Base-by-base conservation (phyloP, 2,888 invertebrate species). In the Lobophora halterata region DNA sequence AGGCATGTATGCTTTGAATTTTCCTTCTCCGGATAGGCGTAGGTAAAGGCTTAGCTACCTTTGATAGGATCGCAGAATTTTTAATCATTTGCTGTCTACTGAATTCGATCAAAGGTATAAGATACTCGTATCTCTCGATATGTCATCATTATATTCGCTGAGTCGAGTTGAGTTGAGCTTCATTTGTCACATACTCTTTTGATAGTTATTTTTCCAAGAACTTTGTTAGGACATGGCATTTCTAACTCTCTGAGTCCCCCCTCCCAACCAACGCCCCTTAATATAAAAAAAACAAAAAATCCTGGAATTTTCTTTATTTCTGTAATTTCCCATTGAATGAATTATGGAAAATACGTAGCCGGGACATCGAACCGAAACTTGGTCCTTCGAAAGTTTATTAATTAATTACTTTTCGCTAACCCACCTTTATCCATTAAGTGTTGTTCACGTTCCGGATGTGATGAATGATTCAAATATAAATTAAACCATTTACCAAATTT, bases 381-480 rank as follows among this genome's bases (percentile, higher is more conserved):
- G 59, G 63, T 53, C 63, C 58, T 55, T 48, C 55, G 51, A 62
- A 71, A 73, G 62, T 70, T 75, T 67, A 58, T 63, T 65, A 73
- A 71, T 76, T 74, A 70, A 75, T 73, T 65, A 64, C 61, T 65
- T 55, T 58, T 49, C 57, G 48, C 53, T 59, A 62, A 61, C 60
- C 58, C 61, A 67, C 62, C 62, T 70, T 60, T 45, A 51, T 57
- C 50, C 51, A 54, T 52, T 58, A 66, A 69, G 66, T 62, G 60
- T 64, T 70, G 64, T 67, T 65, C 62, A 49, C 51, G 49, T 59
- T 63, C 53, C 48, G 50, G 54, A 65, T 66, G 58, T 71, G 65
- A 69, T 72, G 65, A 72, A 73, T 69, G 65, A 65, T 65, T 72
- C 60, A 63, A 72, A 62, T 72, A 72, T 71, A 66, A 76, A 71